Conservation (phyloP, 64 coral and sea anemone genomes). For the Platygyra sinensis region DNA sequence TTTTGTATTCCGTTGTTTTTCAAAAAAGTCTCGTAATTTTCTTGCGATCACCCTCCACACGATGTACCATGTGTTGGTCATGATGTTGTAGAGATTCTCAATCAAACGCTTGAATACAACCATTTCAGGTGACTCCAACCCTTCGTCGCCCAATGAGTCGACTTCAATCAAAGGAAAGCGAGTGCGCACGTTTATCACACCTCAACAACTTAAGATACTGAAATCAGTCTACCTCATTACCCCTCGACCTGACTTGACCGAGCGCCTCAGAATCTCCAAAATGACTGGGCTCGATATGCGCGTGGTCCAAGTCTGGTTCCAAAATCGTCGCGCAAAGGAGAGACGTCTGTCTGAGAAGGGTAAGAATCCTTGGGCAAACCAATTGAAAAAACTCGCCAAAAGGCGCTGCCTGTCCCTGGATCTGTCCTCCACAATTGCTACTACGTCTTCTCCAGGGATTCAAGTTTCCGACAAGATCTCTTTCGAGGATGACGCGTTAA, state of each 20-base stretch:
- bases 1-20: too few relatives aligned
- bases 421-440: not conserved
- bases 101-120: not conserved
- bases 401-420: not conserved
- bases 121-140: constrained; percentile 21
- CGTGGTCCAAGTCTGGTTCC: constrained; percentile 92
- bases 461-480: not conserved
- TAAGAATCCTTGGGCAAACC: constrained; percentile 36
- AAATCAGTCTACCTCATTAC: constrained; percentile 60
- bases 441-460: not conserved
- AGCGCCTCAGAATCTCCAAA: constrained; percentile 68
- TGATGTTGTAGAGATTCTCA: not conserved
- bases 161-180: constrained; percentile 49
- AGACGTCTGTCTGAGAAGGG: constrained; percentile 45
- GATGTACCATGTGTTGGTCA: too few relatives aligned
- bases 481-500: not conserved
- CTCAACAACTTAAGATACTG: constrained; percentile 61
- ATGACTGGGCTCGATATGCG: constrained; percentile 83
- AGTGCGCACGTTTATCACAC: constrained; percentile 74
- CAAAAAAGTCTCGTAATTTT: too few relatives aligned
- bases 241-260: constrained; percentile 57
- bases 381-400: constrained; percentile 1
- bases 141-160: not conserved
- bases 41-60: too few relatives aligned
- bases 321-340: constrained; percentile 83